Percentiles rank a stretch among this genome's conserved stretches.
These are phyloP conservation scores for Andrena dorsata DNA, from an alignment of 2,888 invertebrate genomes.

Conservation along the genomic window DNA sequence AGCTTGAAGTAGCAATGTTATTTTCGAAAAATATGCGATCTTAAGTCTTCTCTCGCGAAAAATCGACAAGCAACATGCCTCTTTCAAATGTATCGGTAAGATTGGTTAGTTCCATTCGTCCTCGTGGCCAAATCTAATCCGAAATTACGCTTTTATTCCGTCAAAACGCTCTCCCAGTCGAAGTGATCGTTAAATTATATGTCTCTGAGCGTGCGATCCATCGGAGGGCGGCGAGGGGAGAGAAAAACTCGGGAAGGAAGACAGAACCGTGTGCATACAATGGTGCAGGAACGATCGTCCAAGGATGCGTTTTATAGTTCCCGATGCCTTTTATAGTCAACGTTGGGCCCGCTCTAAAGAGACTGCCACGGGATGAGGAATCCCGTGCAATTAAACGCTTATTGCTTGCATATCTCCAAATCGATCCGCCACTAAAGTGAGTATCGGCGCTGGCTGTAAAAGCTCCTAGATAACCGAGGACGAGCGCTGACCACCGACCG, in stretches of 20 bases:
- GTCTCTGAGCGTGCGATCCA: slow-evolving; percentile 46
- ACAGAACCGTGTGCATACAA: slow-evolving; percentile 77
- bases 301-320: slow-evolving; percentile 85
- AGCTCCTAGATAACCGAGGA: slow-evolving; percentile 81
- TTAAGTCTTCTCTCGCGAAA: too few species aligned
- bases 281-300: slow-evolving; percentile 81
- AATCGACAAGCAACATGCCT: neutral
- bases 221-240: slow-evolving; percentile 25
- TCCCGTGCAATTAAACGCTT: slow-evolving; percentile 85
- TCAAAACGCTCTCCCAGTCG: slow-evolving; percentile 49
- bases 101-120: neutral
- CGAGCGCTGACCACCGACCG: slow-evolving; percentile 64
- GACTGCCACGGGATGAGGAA: slow-evolving; percentile 82
- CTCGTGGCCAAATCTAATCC: neutral
- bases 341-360: slow-evolving; percentile 78
- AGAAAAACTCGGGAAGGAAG: slow-evolving; percentile 47
- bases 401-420: slow-evolving; percentile 85
- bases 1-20: neutral
- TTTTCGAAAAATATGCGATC: neutral
- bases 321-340: slow-evolving; percentile 84
- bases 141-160: slow-evolving; percentile 56
- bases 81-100: neutral
- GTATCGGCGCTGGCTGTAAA: slow-evolving; percentile 84
- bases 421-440: slow-evolving; percentile 84
- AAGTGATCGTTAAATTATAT: slow-evolving; percentile 67